These are phyloP conservation scores for Pandemis cinnamomeana DNA, from an alignment of 2,888 invertebrate genomes.

Conservation along the genomic window DNA sequence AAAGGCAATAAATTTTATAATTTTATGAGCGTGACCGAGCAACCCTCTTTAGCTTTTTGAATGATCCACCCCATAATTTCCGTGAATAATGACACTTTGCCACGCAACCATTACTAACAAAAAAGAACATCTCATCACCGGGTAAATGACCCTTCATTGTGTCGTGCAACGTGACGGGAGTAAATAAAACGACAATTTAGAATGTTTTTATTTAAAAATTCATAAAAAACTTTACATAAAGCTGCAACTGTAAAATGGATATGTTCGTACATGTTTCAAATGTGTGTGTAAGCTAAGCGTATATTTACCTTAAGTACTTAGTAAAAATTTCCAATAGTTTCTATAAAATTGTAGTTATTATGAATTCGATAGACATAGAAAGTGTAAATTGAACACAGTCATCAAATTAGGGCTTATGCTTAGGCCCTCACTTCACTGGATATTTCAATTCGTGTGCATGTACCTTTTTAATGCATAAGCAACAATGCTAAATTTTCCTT, in stretches of 20 bases:
- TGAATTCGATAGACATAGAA: neutral
- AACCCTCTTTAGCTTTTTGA: slow-evolving; percentile 49
- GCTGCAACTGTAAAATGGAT: slow-evolving; percentile 25
- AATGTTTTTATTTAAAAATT: slow-evolving; percentile 68
- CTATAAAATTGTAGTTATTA: neutral
- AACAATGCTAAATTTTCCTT: neutral
- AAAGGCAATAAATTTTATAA: slow-evolving; percentile 41
- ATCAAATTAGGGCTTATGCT: neutral
- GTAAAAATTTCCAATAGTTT: neutral
- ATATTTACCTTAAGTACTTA: neutral
- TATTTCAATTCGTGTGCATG: neutral
- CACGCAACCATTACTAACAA: slow-evolving; percentile 62
- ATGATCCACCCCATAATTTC: slow-evolving; percentile 58
- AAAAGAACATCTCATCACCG: slow-evolving; percentile 51
- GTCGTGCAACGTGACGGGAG: slow-evolving; percentile 46
- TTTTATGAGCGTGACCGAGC: slow-evolving; percentile 40
- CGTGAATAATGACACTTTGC: slow-evolving; percentile 61
- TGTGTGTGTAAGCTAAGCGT: neutral
- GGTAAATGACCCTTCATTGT: slow-evolving; percentile 54
- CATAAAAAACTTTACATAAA: slow-evolving; percentile 56
- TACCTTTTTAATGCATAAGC: neutral
- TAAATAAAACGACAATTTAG: slow-evolving; percentile 72
- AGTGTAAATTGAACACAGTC: neutral
- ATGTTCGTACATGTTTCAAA: slow-evolving; percentile 20
- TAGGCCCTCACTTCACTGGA: no score